phyloP scores from a whole-genome alignment of 2,797 vertebrate species.

The Notamacropus eugenii region DNA sequence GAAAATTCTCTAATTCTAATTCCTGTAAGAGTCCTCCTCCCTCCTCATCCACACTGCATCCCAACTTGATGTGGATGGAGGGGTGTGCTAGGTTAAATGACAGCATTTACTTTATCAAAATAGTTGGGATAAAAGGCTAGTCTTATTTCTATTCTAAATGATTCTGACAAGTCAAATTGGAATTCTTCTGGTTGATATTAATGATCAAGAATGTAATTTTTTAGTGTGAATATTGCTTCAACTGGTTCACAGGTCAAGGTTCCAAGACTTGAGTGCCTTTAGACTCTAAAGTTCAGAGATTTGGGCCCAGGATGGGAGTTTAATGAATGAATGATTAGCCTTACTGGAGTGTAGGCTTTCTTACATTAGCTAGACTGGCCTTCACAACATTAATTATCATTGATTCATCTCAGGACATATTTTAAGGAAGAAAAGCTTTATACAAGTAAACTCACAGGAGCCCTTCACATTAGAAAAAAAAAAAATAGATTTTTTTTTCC shows the following conservation, averaged over 20 bases:
- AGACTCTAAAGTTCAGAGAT: too few species aligned
- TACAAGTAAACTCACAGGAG: neutral
- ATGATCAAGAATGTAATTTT: neutral
- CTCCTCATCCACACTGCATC: neutral
- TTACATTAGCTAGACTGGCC: neutral
- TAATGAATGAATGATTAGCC: neutral
- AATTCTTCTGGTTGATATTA: neutral
- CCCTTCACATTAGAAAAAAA: too few species aligned
- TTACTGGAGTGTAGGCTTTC: neutral
- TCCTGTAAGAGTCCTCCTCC: neutral
- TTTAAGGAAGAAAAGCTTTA: neutral
- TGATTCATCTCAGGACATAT: neutral
- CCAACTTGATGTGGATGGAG: neutral
- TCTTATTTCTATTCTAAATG: neutral
- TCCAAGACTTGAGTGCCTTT: neutral
- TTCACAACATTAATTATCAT: neutral
- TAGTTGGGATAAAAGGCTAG: neutral
- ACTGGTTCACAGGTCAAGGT: neutral
- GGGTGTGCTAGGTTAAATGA: neutral
- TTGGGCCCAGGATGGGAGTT: neutral
- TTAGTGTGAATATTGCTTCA: neutral
- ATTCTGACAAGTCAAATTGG: neutral
- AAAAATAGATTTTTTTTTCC: too few species aligned
- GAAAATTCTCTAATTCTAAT: neutral
- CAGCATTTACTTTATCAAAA: neutral